Evolutionary conservation across 2,797 vertebrate species (phyloP).

Genomic region (Microcaecilia unicolor): DNA sequence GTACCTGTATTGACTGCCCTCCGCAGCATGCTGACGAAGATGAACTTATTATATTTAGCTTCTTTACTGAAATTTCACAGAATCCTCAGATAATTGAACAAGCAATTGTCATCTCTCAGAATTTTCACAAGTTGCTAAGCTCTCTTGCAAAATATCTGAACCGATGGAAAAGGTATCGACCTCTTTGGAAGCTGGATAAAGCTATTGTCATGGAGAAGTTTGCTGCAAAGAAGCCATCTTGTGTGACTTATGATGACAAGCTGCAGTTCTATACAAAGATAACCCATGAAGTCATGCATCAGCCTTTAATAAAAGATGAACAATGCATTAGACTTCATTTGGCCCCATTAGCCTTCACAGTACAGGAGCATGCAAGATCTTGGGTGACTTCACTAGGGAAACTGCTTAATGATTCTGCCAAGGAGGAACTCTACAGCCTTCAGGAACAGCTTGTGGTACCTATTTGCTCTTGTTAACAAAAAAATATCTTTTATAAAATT

Average conservation of each 20-base stretch:
- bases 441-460: slow-evolving; percentile 71
- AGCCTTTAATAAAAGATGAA: slow-evolving; percentile 60
- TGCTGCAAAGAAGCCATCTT: slow-evolving; percentile 69
- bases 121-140: slow-evolving; percentile 59
- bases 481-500: background rate
- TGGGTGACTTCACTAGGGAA: slow-evolving; percentile 74
- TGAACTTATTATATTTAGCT: slow-evolving; percentile 62
- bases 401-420: slow-evolving; percentile 71
- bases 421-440: slow-evolving; percentile 65
- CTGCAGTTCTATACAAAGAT: slow-evolving; percentile 69
- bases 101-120: slow-evolving; percentile 62
- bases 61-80: slow-evolving; percentile 70
- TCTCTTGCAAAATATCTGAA: slow-evolving; percentile 59
- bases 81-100: slow-evolving; percentile 66
- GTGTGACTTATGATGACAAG: slow-evolving; percentile 72
- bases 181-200: slow-evolving; percentile 81
- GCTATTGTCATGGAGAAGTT: slow-evolving; percentile 68
- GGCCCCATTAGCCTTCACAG: slow-evolving; percentile 51
- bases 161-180: slow-evolving; percentile 73
- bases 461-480: background rate
- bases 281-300: slow-evolving; percentile 54
- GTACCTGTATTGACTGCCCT: slow-evolving; percentile 81
- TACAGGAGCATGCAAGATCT: slow-evolving; percentile 64
- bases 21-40: slow-evolving; percentile 61
- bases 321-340: slow-evolving; percentile 72